Base-by-base conservation (phyloP, 2,888 invertebrate species). In the Hyposoter didymator region DNA sequence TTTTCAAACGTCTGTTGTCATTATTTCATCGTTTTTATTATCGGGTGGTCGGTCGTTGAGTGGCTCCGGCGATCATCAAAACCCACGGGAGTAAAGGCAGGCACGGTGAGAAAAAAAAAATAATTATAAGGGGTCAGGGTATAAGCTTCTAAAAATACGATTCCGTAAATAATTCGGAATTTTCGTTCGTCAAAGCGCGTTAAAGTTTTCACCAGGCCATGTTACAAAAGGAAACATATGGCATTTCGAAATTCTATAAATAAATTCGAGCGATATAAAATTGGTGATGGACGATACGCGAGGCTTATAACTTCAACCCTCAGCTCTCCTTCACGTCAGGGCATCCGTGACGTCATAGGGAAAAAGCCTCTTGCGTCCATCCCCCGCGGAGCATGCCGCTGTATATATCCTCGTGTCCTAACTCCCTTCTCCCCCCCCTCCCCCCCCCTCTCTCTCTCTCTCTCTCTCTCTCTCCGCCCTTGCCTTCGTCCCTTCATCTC, bases 321-420 rank as follows among this genome's bases (percentile, higher is more conserved):
- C 80, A 47, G 69, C 69, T 66, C 73, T 76, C 75, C 28, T 76
- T 49, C 35, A 62, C 78, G 70, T 70, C 81, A 82, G 49, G 67
- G 84, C 74, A 87, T 82, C 78, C 52, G 79, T 88, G 86, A 86
- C 88, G 88, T 86, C 88, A 87, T 55, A 52, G 69, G 59, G 14
- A 67, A 64, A 55, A 62, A 28, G 19, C 75, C 75, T 32, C 75
- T 47, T 43, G 32, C 64, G 75, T 62, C 32, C 75, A 64, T 43
- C 64, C 64, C 64, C 55, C 55, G 73, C 55, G 73, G 12, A 55
- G 55, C 73, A 14, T 49, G 52, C 14, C 39, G 39, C 39, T 39
- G 8, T 69, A 7, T 70, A 39, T 72, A 72, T 72, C 14, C 19
- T 4, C 72, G 39, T 55, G 55, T 73, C 52, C 55, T 22, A 22